Evolutionary conservation across 2,797 vertebrate species (phyloP), one percentile per base, ranked within the genome.

Genomic region (Myotis findleyi): DNA sequence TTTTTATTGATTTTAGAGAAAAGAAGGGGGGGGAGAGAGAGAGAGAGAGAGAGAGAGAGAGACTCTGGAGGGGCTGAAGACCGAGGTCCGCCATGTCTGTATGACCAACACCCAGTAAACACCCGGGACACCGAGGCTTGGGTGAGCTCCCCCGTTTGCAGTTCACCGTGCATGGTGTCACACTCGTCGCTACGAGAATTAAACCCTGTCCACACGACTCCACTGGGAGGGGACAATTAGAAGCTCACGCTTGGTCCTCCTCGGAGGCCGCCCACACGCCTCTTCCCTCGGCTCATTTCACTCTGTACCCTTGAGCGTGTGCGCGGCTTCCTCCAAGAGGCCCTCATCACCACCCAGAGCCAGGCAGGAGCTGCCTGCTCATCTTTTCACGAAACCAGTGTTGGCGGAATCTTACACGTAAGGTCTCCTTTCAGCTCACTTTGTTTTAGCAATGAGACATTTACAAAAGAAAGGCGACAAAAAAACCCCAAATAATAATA

Each of bases 261-360:
- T 17, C 0, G 8, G 23, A 4, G 12, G 21, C 36, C 5, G n/a
- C 59, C 36, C 12, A 44, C 36, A 41, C 0, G 27, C 1, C 38
- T 68, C n/a, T 76, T 49, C 36, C 27, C 20, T 33, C 20, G 51
- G 62, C 51, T 71, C 11, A 33, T 57, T 62, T 64, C 68, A 49
- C 14, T 73, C 44, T 66, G 27, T 25, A 41, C 53, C 69, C 11
- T 49, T 62, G 25, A 5, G 27, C 3, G 71, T 73, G 55, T 14
- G 16, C 13, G 17, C 14, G 55, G 10, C 53, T 90, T 72, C 44
- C 64, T 71, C 53, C 51, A 3, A 68, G 49, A 76, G 69, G 51
- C 21, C 51, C 21, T 62, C 27, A 59, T 68, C 75, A 53, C 68
- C 17, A 38, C 20, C 9, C 44, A 53, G 10, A 8, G 41, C 47